A percentile compares a stretch with the other conserved stretches of the same genome.
phyloP scores from a whole-genome alignment of 2,113 vertebrate species.

The Herpetotheres cachinnans region DNA sequence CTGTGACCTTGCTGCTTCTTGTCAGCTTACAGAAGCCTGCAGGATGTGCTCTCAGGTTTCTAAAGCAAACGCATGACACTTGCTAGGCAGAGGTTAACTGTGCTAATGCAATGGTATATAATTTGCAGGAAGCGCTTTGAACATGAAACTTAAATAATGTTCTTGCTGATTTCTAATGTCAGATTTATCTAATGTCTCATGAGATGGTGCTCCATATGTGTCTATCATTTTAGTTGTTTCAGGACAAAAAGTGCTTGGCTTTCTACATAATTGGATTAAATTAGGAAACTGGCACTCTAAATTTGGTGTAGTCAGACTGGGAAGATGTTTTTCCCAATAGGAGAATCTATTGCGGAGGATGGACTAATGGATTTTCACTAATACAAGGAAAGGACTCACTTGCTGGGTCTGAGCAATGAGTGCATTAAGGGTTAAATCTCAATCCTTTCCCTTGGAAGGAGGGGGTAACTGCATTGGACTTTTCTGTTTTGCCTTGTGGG shows the following conservation, averaged over 20 bases:
- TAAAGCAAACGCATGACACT: background rate
- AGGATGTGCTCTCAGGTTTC: background rate
- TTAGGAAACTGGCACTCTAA: background rate
- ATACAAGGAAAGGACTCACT: background rate
- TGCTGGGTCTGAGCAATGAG: background rate
- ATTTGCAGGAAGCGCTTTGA: background rate
- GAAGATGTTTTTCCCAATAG: background rate
- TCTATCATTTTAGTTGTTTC: background rate
- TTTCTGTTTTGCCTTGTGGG: background rate
- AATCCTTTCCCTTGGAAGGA: background rate
- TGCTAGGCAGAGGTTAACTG: background rate
- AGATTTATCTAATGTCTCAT: background rate
- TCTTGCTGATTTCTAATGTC: background rate
- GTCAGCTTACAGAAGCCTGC: background rate
- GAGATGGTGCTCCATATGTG: background rate
- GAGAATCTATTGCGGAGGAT: background rate
- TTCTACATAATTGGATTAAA: background rate
- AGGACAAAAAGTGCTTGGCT: background rate
- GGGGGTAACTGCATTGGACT: background rate
- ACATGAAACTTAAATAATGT: background rate
- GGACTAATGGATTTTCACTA: background rate
- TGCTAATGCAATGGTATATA: background rate
- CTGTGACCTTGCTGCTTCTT: background rate
- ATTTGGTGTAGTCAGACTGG: background rate
- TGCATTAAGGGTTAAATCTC: background rate